Evolutionary conservation across 2,113 vertebrate genomes (phyloP).

Genomic region (Rhinoderma darwinii): DNA sequence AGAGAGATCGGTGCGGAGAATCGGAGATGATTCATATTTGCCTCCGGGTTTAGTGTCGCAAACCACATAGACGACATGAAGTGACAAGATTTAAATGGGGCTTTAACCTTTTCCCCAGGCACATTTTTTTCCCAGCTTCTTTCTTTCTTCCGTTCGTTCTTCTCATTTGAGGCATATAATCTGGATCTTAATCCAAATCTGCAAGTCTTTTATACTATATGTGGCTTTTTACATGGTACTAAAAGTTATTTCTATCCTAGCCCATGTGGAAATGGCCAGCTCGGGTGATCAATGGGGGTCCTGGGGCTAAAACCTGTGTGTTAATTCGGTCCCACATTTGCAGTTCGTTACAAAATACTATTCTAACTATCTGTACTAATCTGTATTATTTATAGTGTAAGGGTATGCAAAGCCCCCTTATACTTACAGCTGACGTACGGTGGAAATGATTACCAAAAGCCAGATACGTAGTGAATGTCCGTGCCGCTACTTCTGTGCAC

Average conservation of each 20-base stretch:
- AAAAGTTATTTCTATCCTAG: neutral
- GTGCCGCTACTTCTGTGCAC: too few species aligned
- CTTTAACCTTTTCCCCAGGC: conserved; percentile 33
- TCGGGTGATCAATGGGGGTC: too few species aligned
- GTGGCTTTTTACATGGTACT: too few species aligned
- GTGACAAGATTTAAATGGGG: conserved; percentile 11
- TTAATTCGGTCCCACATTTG: too few species aligned
- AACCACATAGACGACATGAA: conserved; percentile 13
- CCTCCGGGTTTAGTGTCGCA: conserved; percentile 29
- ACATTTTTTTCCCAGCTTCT: neutral
- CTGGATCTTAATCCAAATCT: neutral
- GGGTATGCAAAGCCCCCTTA: too few species aligned
- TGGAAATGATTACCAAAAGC: too few species aligned
- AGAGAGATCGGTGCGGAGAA: neutral
- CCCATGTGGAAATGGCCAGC: neutral
- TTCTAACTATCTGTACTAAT: too few species aligned
- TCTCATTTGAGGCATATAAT: conserved; percentile 1
- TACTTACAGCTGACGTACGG: too few species aligned
- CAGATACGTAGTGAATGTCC: too few species aligned
- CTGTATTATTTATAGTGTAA: neutral
- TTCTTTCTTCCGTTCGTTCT: neutral
- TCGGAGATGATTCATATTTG: conserved; percentile 25
- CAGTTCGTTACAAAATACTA: too few species aligned
- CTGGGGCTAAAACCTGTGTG: too few species aligned
- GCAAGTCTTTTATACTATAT: neutral